Conservation (phyloP, 2,888 invertebrate genomes). For the Amphipoea oculea region DNA sequence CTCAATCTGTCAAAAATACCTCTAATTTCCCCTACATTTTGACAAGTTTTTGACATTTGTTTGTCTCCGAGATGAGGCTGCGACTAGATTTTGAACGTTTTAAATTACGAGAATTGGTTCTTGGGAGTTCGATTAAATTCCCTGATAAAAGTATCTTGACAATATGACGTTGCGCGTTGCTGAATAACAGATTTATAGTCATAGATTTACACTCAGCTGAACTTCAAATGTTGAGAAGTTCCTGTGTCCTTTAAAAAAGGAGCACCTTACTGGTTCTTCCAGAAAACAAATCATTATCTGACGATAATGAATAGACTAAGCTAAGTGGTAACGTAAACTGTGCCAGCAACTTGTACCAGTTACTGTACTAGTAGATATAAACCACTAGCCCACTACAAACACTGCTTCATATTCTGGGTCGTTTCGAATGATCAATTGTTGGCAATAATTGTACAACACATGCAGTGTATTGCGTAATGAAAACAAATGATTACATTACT, state of each 20-base stretch:
- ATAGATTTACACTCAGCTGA: background rate
- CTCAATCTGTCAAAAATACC: no score
- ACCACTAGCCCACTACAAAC: background rate
- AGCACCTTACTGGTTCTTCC: background rate
- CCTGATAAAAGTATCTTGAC: background rate
- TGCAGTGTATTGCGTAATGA: background rate
- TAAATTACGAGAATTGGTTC: no score
- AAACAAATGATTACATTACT: background rate
- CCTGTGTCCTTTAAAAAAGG: background rate
- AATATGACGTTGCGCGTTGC: conserved; percentile 1
- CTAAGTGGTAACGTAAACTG: background rate
- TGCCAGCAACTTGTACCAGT: background rate
- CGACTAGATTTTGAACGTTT: no score
- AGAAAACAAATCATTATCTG: background rate
- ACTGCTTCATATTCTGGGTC: background rate
- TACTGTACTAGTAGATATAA: background rate
- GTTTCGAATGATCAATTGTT: conserved; percentile 1
- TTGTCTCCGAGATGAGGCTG: no score
- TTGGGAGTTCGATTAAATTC: conserved; percentile 18
- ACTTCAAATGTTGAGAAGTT: background rate
- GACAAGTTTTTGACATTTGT: no score
- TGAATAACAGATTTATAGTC: background rate
- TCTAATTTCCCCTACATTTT: no score
- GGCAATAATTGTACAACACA: background rate
- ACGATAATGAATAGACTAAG: background rate